phyloP scores from a whole-genome alignment of 92 coral and sea anemone genomes.

The Micromussa lordhowensis region DNA sequence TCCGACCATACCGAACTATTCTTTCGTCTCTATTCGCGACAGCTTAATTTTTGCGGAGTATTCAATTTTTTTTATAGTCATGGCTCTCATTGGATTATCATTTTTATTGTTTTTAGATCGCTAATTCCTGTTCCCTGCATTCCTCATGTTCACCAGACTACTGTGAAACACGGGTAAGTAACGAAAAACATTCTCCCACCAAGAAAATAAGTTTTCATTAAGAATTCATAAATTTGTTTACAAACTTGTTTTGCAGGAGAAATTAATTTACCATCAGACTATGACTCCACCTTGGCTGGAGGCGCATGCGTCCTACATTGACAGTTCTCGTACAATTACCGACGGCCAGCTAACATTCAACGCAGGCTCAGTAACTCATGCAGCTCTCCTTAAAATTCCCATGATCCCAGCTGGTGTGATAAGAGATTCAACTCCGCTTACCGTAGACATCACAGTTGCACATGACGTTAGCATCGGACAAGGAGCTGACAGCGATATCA shows the following conservation, averaged over 20 bases:
- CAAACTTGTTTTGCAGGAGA: neutral
- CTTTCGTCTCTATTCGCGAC: no score
- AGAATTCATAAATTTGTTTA: no score
- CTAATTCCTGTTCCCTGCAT: neutral
- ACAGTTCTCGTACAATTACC: conserved; percentile 23
- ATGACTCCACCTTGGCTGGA: conserved; percentile 55
- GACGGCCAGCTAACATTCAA: conserved; percentile 55
- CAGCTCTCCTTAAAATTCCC: conserved; percentile 39
- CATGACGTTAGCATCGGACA: conserved; percentile 21
- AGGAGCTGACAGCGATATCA: conserved; percentile 20
- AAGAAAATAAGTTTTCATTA: no score
- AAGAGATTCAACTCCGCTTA: conserved; percentile 28
- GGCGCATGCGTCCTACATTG: conserved; percentile 56
- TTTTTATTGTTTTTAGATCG: neutral
- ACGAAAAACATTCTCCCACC: neutral
- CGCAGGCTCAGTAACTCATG: conserved; percentile 21
- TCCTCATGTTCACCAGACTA: neutral
- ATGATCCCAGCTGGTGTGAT: conserved; percentile 29
- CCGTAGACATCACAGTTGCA: conserved; percentile 33
- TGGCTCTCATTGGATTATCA: neutral
- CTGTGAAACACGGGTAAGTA: neutral
- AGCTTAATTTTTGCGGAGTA: no score
- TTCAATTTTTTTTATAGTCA: no score
- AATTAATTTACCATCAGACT: conserved; percentile 21
- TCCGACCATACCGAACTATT: no score